phyloP scores from a whole-genome alignment of 2,113 vertebrate genomes.

The Eretmochelys imbricata region DNA sequence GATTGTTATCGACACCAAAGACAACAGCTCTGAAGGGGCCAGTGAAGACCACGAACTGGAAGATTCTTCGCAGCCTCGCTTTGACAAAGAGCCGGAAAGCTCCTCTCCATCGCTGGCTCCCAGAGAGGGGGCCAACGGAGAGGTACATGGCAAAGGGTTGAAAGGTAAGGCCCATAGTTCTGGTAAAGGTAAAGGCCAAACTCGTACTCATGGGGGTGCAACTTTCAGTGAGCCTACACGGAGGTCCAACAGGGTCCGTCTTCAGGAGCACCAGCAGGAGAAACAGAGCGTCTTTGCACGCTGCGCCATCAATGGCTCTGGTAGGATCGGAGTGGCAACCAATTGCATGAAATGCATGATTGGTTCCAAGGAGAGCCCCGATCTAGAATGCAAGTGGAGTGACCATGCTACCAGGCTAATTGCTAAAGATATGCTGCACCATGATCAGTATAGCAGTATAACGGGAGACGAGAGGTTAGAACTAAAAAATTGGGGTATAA shows the following conservation, averaged over 20 bases:
- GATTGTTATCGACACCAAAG: conserved; percentile 88
- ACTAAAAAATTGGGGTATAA: conserved; percentile 59
- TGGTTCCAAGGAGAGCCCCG: conserved; percentile 87
- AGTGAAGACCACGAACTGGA: conserved; percentile 82
- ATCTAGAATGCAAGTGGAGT: conserved; percentile 80
- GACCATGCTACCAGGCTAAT: conserved; percentile 60
- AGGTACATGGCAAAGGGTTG: conserved; percentile 79
- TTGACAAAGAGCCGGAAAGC: conserved; percentile 79
- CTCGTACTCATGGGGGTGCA: conserved; percentile 58
- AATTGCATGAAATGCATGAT: conserved; percentile 93
- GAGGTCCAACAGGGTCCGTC: conserved; percentile 78
- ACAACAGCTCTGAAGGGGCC: conserved; percentile 85
- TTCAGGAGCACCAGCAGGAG: conserved; percentile 74
- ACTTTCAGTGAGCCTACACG: conserved; percentile 86
- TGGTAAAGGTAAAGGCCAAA: conserved; percentile 40
- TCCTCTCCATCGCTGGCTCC: conserved; percentile 60
- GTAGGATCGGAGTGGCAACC: conserved; percentile 89
- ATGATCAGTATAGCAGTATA: conserved; percentile 39
- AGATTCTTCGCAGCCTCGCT: conserved; percentile 77
- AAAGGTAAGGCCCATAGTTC: conserved; percentile 91
- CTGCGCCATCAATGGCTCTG: conserved; percentile 86
- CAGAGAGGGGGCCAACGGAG: conserved; percentile 77
- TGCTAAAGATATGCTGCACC: conserved; percentile 3
- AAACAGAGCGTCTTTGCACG: conserved; percentile 84
- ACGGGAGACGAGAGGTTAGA: conserved; percentile 71